Conservation (phyloP, 1,140 invertebrate species). For the Ectropis grisescens region DNA sequence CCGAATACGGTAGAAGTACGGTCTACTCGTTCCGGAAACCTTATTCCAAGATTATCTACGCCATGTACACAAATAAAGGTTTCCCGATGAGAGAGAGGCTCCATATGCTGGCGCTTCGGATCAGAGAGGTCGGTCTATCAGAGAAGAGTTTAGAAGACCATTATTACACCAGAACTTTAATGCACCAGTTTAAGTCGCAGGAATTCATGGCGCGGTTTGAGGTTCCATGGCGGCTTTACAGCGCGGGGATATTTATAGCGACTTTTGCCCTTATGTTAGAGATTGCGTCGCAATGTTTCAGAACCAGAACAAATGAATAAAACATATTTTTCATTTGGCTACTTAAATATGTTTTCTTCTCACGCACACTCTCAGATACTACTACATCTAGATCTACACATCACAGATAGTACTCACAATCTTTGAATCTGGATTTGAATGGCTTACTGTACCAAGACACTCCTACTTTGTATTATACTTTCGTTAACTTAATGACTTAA, state of each 20-base stretch:
- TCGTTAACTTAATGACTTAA: too few species aligned
- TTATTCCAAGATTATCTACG: conserved; percentile 23
- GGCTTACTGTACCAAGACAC: too few species aligned
- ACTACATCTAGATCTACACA: too few species aligned
- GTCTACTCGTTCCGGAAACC: conserved; percentile 22
- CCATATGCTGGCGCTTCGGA: conserved; percentile 12
- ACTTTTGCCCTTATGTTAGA: conserved; percentile 17
- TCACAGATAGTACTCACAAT: too few species aligned
- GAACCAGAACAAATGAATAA: too few species aligned
- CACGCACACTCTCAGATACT: too few species aligned
- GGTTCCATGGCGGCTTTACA: conserved; percentile 24
- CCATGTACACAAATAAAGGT: conserved; percentile 35
- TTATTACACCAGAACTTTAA: conserved; percentile 5
- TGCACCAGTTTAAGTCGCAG: conserved; percentile 4
- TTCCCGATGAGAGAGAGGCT: conserved; percentile 26
- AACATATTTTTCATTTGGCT: too few species aligned
- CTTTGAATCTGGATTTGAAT: too few species aligned
- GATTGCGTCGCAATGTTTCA: too few species aligned
- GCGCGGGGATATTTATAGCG: conserved; percentile 13
- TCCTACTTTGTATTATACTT: too few species aligned
- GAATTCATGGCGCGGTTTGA: conserved; percentile 4
- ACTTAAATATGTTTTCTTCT: too few species aligned
- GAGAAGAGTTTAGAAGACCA: conserved; percentile 8
- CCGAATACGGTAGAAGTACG: conserved; percentile 15
- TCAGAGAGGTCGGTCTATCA: conserved; percentile 34